Evolutionary conservation across 2,113 vertebrate species (phyloP).

Genomic region (Cyprinodon brontotheroides): DNA sequence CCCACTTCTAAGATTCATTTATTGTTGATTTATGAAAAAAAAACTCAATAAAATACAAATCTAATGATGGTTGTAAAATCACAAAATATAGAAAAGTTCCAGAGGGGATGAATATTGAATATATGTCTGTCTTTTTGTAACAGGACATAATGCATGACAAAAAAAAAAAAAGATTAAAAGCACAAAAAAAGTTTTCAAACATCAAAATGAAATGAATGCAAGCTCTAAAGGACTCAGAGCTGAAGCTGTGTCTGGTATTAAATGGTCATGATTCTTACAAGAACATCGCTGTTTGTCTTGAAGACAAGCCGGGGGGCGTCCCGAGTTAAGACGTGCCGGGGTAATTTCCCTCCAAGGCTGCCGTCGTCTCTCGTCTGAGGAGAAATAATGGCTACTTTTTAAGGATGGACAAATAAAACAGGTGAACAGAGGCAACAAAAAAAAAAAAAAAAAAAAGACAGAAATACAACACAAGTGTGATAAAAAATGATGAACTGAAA

Average conservation of each 20-base stretch:
- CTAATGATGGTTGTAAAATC: neutral
- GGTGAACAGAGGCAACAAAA: conserved; percentile 81
- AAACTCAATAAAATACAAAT: neutral
- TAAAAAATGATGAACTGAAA: conserved; percentile 65
- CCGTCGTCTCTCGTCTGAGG: conserved; percentile 99
- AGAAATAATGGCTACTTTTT: conserved; percentile 99
- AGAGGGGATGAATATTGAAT: neutral
- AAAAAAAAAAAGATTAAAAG: conserved; percentile 71
- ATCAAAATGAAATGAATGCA: conserved; percentile 39
- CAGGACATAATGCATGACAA: conserved; percentile 54
- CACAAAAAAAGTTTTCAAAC: conserved; percentile 45
- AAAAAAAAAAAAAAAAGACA: conserved; percentile 87
- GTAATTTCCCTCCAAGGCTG: conserved; percentile 98
- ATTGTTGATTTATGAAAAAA: neutral
- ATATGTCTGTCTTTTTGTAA: neutral
- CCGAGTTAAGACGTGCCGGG: conserved; percentile 98
- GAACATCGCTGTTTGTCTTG: conserved; percentile 99
- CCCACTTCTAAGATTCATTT: neutral
- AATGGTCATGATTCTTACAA: conserved; percentile 97
- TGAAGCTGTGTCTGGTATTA: conserved; percentile 83
- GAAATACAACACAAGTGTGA: conserved; percentile 80
- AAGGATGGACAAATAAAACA: conserved; percentile 95
- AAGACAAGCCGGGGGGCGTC: conserved; percentile 99
- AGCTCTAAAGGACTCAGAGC: conserved; percentile 38
- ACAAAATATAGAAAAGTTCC: neutral